phyloP scores from a whole-genome alignment of 2,888 invertebrate genomes.

The Atrina japonica region DNA sequence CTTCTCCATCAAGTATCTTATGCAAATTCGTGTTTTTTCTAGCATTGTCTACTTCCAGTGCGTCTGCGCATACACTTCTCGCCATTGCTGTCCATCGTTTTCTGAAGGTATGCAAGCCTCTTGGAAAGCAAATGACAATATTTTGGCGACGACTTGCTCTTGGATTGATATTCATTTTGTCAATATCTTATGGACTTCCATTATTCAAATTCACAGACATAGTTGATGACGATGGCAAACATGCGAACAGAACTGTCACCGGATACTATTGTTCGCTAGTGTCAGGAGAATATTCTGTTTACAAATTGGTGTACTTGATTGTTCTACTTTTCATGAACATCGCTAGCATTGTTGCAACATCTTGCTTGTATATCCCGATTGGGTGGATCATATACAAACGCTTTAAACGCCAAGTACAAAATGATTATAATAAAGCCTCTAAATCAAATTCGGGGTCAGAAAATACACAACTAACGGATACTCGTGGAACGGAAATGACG shows the following conservation, averaged over 20 bases:
- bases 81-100: slow-evolving; percentile 22
- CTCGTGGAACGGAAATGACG: neutral
- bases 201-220: slow-evolving; percentile 20
- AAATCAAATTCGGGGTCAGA: slow-evolving; percentile 1
- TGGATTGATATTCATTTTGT: slow-evolving; percentile 1
- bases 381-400: slow-evolving; percentile 16
- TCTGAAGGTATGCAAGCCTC: slow-evolving; percentile 28
- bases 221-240: neutral
- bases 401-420: slow-evolving; percentile 1
- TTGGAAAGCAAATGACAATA: slow-evolving; percentile 20
- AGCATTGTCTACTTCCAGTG: slow-evolving; percentile 2
- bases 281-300: slow-evolving; percentile 5
- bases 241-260: neutral
- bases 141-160: slow-evolving; percentile 16
- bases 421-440: neutral
- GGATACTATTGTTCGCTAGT: slow-evolving; percentile 19
- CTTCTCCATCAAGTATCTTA: slow-evolving; percentile 11
- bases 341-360: slow-evolving; percentile 3
- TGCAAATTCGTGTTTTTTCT: slow-evolving; percentile 20
- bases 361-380: slow-evolving; percentile 18
- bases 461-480: neutral
- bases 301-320: slow-evolving; percentile 14
- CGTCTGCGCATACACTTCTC: slow-evolving; percentile 13
- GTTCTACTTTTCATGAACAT: slow-evolving; percentile 20
- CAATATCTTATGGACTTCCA: slow-evolving; percentile 10